A percentile compares a stretch with the other conserved stretches of the same genome.
phyloP scores from a whole-genome alignment of 2,113 vertebrate species.

The Ranitomeya imitator region DNA sequence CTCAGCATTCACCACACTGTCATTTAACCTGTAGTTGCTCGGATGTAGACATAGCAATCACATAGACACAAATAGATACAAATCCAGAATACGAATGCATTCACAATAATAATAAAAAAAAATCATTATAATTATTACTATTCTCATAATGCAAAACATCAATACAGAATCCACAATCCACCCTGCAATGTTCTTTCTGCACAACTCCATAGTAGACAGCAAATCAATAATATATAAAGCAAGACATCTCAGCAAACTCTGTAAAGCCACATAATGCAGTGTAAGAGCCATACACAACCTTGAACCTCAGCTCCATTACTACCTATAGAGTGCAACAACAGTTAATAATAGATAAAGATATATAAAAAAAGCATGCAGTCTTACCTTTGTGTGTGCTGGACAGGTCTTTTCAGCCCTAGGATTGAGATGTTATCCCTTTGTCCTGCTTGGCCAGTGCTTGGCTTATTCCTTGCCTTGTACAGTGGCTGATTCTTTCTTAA shows the following conservation, averaged over 20 bases:
- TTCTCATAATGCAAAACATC: not conserved
- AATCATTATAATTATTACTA: not conserved
- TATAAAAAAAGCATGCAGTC: conserved; percentile 44
- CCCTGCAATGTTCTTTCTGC: not conserved
- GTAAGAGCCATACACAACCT: not conserved
- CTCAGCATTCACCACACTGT: conserved; percentile 1
- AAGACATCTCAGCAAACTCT: conserved; percentile 28
- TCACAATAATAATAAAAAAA: not conserved
- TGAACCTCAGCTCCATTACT: not conserved
- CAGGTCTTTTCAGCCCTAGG: conserved; percentile 18
- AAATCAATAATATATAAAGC: conserved; percentile 31
- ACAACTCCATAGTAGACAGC: not conserved
- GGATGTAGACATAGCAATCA: not conserved
- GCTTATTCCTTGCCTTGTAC: conserved; percentile 61
- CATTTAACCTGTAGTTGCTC: conserved; percentile 43
- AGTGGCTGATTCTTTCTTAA: conserved; percentile 67
- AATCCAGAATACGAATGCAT: conserved; percentile 5
- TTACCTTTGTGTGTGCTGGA: conserved; percentile 54
- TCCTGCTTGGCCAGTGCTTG: conserved; percentile 48
- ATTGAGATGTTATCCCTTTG: conserved; percentile 32
- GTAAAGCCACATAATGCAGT: conserved; percentile 4
- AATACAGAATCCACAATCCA: not conserved
- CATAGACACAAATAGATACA: not conserved
- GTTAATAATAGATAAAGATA: conserved; percentile 19
- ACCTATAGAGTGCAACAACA: not conserved